phyloP scores from a whole-genome alignment of 2,797 vertebrate genomes.

The Tiaroga cobitis region DNA sequence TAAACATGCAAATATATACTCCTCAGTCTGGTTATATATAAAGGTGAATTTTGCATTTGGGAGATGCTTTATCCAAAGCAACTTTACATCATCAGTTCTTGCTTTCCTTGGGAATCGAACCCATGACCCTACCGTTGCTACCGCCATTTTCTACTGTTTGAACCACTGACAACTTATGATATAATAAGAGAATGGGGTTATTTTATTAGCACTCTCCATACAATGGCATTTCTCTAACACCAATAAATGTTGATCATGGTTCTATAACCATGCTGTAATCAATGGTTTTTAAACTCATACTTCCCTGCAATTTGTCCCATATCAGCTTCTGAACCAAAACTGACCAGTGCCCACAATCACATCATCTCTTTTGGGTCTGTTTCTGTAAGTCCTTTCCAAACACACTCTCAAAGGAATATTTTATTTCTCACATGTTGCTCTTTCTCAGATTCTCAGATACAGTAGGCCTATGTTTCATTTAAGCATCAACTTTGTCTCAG shows the following conservation, averaged over 20 bases:
- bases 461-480: background rate
- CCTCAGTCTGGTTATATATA: background rate
- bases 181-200: background rate
- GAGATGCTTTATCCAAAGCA: background rate
- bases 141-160: background rate
- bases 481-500: background rate
- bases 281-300: background rate
- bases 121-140: background rate
- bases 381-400: background rate
- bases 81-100: background rate
- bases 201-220: background rate
- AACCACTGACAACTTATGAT: background rate
- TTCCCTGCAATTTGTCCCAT: background rate
- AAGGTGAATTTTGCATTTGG: background rate
- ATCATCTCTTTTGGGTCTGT: background rate
- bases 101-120: background rate
- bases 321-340: background rate
- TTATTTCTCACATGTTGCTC: background rate
- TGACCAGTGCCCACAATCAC: background rate
- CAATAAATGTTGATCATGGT: background rate
- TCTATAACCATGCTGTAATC: background rate
- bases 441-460: no score
- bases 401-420: background rate
- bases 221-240: background rate
- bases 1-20: background rate